Conservation (phyloP, 2,797 vertebrate genomes). For the Mus minutoides region DNA sequence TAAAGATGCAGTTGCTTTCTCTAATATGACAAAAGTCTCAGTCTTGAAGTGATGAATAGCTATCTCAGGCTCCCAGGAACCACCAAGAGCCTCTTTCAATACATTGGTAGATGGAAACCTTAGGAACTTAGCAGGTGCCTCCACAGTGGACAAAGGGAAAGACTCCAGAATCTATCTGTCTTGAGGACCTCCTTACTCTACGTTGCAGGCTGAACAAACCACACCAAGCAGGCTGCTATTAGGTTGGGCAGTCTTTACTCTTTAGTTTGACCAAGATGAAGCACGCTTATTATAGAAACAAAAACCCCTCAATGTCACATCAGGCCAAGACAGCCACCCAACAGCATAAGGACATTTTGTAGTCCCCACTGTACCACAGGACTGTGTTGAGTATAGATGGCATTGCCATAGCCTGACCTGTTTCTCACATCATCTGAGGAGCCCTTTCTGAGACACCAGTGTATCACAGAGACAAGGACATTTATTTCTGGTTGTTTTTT, state of each 20-base stretch:
- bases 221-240: background rate
- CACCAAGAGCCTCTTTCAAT: background rate
- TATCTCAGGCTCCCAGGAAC: background rate
- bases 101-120: background rate
- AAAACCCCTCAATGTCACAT: background rate
- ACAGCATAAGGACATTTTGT: background rate
- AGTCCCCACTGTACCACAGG: accelerated
- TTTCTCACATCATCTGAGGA: background rate
- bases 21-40: background rate
- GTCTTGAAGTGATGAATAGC: background rate
- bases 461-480: background rate
- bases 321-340: background rate
- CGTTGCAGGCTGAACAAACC: background rate
- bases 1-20: background rate
- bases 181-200: background rate
- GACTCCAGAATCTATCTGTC: background rate
- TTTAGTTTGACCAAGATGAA: background rate
- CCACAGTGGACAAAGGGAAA: background rate
- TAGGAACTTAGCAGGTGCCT: background rate
- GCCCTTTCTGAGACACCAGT: background rate
- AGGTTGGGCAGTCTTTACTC: background rate
- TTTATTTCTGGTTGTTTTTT: background rate
- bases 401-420: background rate
- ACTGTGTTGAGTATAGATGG: background rate
- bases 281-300: background rate